Conservation (phyloP, 2,113 vertebrate species). For the Condylura cristata region DNA sequence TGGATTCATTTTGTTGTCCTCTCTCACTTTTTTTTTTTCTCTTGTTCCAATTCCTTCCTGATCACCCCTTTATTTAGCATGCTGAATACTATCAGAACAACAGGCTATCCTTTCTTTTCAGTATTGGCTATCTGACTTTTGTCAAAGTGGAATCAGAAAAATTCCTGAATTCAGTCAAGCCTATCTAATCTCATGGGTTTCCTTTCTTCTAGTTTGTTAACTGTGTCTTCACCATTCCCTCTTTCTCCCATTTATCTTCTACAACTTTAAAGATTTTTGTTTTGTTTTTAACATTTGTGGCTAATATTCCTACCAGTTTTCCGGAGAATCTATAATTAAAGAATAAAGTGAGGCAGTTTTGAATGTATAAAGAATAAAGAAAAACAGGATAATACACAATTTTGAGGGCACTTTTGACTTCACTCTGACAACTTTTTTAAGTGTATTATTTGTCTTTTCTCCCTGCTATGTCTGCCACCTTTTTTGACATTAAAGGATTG, state of each 20-base stretch:
- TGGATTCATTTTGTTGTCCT: neutral
- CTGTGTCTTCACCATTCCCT: neutral
- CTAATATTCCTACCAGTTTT: neutral
- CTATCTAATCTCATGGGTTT: neutral
- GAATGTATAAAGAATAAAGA: neutral
- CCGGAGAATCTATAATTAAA: neutral
- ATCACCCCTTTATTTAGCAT: neutral
- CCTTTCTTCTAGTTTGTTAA: accelerated
- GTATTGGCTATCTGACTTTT: neutral
- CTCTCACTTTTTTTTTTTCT: neutral
- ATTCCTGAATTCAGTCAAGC: neutral
- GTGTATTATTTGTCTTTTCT: neutral
- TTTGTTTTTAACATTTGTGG: neutral
- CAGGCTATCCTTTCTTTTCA: neutral
- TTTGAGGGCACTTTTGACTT: neutral
- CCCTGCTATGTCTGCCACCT: neutral
- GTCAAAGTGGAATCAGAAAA: neutral
- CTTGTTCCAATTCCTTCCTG: neutral
- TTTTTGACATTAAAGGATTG: neutral
- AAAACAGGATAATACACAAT: neutral
- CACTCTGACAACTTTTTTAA: neutral
- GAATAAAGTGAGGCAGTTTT: neutral
- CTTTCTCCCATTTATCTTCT: neutral
- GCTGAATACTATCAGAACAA: neutral
- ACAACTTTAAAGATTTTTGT: neutral